Percentiles rank a stretch among this genome's conserved stretches.
These are phyloP conservation scores for Porites divaricata DNA, from an alignment of 92 coral and sea anemone species.

Conservation along the genomic window DNA sequence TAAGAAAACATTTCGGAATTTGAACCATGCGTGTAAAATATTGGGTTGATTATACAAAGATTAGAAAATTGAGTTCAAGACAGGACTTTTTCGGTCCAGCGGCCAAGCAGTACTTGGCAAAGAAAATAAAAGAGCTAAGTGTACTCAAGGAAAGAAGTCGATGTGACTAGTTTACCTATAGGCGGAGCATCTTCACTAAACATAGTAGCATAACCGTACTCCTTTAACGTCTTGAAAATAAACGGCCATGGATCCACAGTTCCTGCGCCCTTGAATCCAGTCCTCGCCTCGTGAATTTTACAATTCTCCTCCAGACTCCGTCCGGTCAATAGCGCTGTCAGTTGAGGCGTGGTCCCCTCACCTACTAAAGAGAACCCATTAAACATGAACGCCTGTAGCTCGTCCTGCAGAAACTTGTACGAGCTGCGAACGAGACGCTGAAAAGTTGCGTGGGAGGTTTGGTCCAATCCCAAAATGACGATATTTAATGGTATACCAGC, in stretches of 20 bases:
- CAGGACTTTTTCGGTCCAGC: too few relatives aligned
- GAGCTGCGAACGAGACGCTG: constrained; percentile 71
- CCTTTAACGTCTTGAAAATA: constrained; percentile 69
- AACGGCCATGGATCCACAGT: constrained; percentile 91
- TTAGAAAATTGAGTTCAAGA: too few relatives aligned
- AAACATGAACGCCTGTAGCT: constrained; percentile 67
- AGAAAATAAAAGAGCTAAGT: neutral
- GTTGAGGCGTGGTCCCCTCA: constrained; percentile 81
- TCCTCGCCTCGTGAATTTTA: constrained; percentile 79
- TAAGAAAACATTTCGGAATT: too few relatives aligned
- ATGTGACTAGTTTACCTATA: constrained; percentile 41
- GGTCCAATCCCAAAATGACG: constrained; percentile 82
- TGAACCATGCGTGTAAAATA: too few relatives aligned
- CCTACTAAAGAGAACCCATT: constrained; percentile 84
- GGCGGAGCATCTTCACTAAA: constrained; percentile 88
- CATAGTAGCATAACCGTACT: constrained; percentile 88
- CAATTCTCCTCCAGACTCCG: constrained; percentile 75
- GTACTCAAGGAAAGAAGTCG: neutral
- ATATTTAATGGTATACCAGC: constrained; percentile 76
- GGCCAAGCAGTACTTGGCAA: neutral
- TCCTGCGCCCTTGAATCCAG: constrained; percentile 58
- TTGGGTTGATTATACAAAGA: too few relatives aligned
- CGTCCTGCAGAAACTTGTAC: constrained; percentile 64
- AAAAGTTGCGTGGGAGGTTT: constrained; percentile 78
- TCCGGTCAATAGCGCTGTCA: constrained; percentile 78